Evolutionary conservation across 2,797 vertebrate species (phyloP), one percentile per base, ranked within the genome.

Genomic region (Gymnothorax javanicus): DNA sequence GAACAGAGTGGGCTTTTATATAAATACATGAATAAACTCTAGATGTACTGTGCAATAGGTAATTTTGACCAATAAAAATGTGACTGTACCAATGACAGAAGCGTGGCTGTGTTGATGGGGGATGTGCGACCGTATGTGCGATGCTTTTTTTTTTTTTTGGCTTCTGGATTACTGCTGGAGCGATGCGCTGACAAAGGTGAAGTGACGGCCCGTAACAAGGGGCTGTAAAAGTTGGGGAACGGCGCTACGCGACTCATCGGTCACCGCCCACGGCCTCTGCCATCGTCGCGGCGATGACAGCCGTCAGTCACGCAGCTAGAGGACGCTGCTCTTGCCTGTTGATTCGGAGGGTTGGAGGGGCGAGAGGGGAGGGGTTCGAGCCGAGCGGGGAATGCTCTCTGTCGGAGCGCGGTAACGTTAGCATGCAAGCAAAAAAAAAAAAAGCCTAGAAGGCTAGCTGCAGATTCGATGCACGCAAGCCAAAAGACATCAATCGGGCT

Each of bases 51-150:
- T 93, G 93, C 83, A 93, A 92, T 91, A 91, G 89, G n/a, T 73
- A 13, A 77, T 90, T 92, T 90, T 91, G 87, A 93, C 93, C 90
- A 94, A 95, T 94, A 95, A 95, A 94, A 92, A 88, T 79, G 71
- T 87, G 87, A 93, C 69, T 88, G 91, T 91, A 94, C 89, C 62
- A 89, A 91, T 88, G 77, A 83, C 56, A 60, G 88, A 1, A 59
- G 84, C 64, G 83, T 89, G 7, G 75, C 60, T 15, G 67, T 83
- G 86, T 86, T 86, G 79, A 54, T 60, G 81, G 84, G 62, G 64
- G 27, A 25, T 82, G 54, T 54, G 58, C 13, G 64, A 15, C 33
- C 15, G 33, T 7, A 50, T 8, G 50, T 15, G 50, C 17, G 43
- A 0, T 17, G 2, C 8, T 33, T 4, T 69, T 9, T 50, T 27